Base-by-base conservation (phyloP, 2,797 vertebrate species). In the Melanotaenia parkinsoni region DNA sequence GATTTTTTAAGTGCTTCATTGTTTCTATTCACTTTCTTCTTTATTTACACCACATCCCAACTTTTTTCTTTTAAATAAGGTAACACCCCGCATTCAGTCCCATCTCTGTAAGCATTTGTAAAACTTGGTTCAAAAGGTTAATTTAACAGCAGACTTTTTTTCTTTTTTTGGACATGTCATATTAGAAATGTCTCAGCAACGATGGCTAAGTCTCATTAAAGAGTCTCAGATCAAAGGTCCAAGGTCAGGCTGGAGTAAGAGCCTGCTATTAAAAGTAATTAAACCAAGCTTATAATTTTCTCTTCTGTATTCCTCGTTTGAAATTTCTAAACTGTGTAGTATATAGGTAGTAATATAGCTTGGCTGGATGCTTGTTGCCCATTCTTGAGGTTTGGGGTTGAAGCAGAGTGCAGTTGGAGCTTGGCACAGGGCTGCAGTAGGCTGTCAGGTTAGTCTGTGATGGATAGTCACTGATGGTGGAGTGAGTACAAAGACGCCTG, bases 391-490 rank as follows among this genome's bases (percentile, higher is more conserved):
- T 79, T 61, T 61, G 65, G 57, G 76, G 78, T 73, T 70, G 72
- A 79, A 71, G 74, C 74, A 79, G 74, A 84, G 77, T 76, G 68
- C 70, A 54, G 77, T 60, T 18, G 50, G 53, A 68, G 60, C 59
- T 82, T 82, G 78, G 90, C 72, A 77, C 74, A 68, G 80, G 89
- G 75, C 79, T 81, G 86, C 79, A 18, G 74, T 70, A 70, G 88
- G 93, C 96, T 99, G 97, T 99, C 98, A 96, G 94, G 95, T 97
- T 96, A 95, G 87, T 78, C 91, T 79, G 91, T 99, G 97, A 99
- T 95, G 97, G 97, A 98, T 97, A 80, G 89, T 66, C 95, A 92
- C 97, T 95, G 96, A 95, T 99, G 97, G 95, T 90, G 79, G 89
- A 86, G 72, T 56, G 89, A 94, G 88, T 93, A 99, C 97, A 99